Evolutionary conservation across 2,797 vertebrate genomes (phyloP), one percentile per base, ranked within the genome.

Genomic region (Graptemys geographica): DNA sequence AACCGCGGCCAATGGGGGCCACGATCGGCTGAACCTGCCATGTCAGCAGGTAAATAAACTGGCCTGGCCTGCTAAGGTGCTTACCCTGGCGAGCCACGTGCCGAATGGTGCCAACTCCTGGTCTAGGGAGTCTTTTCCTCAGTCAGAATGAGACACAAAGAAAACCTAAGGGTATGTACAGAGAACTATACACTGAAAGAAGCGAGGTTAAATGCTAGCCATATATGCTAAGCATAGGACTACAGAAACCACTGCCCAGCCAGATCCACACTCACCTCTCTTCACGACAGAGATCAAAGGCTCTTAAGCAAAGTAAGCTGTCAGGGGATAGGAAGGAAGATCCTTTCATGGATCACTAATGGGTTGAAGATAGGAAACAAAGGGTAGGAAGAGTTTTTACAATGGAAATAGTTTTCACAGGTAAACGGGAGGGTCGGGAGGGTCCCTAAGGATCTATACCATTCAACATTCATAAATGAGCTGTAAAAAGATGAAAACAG

Each of bases 91-190:
- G 41, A 41, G 41, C 41, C 41, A 5, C 41, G 5, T 41, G 41
- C 41, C 41, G 41, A 41, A 5, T 41, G 41, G 5, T 41, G 41
- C 5, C 41, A 5, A 41, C 41, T 5, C 41, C 41, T 41, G 41
- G 62, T 82, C 93, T 92, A 21, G 91, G 95, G 96, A 89, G 84
- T 52, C 56, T 84, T 56, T 86, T 86, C 37, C 62, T 94, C 5
- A 86, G 44, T 8, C 56, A 76, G 56, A 72, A 11, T 51, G 31
- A 93, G 69, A 44, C 16, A 57, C 19, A 47, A 1, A 62, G 28
- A 19, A 92, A 92, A 86, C 5, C 41, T 84, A 53, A 81, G 52
- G 74, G 37, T n/a, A 53, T 89, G 23, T 47, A 15, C 0, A 90
- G 53, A 92, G 86, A 72, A 23, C 11, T 53, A 74, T 11, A 1